Percentiles rank a stretch among this genome's conserved stretches.
Conservation (phyloP, 1,140 invertebrate species). For the Laupala kohalensis region DNA sequence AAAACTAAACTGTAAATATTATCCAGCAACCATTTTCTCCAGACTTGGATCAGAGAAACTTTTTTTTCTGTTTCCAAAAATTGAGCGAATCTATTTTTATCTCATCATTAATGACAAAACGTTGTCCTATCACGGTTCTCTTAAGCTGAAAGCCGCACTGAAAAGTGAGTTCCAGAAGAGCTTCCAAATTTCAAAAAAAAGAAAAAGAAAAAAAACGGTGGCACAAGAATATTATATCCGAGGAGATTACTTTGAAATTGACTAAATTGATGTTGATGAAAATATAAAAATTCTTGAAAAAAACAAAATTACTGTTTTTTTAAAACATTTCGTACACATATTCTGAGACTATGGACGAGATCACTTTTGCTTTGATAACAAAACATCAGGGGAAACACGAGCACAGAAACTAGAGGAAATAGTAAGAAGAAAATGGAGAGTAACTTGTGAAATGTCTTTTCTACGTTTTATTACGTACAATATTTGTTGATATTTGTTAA, state of each 20-base stretch:
- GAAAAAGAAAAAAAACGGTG: neutral
- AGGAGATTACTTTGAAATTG: neutral
- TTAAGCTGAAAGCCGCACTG: too few relatives aligned
- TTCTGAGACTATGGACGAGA: too few relatives aligned
- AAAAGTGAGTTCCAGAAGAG: neutral
- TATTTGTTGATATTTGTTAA: too few relatives aligned
- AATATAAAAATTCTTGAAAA: neutral
- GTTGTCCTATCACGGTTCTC: too few relatives aligned
- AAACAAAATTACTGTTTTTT: neutral
- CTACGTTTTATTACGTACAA: too few relatives aligned
- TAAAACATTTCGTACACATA: too few relatives aligned
- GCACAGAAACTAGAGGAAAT: too few relatives aligned
- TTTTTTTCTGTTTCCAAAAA: neutral
- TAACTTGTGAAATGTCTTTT: too few relatives aligned
- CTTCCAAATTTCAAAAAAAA: neutral
- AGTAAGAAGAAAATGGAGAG: too few relatives aligned
- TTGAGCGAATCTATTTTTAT: neutral
- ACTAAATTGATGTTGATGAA: neutral
- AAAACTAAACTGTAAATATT: neutral
- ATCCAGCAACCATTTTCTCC: neutral
- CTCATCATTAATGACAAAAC: too few relatives aligned
- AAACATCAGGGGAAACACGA: too few relatives aligned
- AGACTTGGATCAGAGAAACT: neutral
- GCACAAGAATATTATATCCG: neutral
- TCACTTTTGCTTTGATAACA: too few relatives aligned